A percentile compares a stretch with the other conserved stretches of the same genome.
phyloP scores from a whole-genome alignment of 2,888 invertebrate species.

The Pristionchus arcanus region DNA sequence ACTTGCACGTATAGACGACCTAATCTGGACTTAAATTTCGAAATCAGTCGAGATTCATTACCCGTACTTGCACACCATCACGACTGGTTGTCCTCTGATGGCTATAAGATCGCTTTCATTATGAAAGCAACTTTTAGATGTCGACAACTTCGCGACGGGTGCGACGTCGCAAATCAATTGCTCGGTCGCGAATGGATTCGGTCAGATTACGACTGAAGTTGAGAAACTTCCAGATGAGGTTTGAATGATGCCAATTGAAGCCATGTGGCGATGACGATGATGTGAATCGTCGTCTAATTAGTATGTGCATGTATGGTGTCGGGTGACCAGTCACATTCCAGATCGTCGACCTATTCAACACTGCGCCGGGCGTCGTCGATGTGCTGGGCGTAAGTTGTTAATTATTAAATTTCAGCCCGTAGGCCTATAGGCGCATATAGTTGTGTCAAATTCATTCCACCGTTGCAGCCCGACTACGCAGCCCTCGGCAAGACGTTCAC shows the following conservation, averaged over 20 bases:
- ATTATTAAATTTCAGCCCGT: neutral
- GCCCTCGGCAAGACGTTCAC: neutral
- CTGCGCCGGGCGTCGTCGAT: neutral
- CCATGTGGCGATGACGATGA: too few relatives aligned
- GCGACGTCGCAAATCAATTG: neutral
- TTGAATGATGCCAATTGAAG: too few relatives aligned
- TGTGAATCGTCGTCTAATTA: too few relatives aligned
- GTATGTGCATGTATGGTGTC: too few relatives aligned
- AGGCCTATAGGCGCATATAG: too few relatives aligned
- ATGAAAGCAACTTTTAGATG: too few relatives aligned
- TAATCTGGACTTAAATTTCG: neutral
- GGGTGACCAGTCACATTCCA: neutral
- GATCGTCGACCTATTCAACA: neutral
- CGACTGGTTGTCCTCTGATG: too few relatives aligned
- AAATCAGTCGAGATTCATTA: neutral
- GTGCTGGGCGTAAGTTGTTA: neutral
- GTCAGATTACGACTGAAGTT: neutral
- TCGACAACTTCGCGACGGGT: neutral
- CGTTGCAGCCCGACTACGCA: neutral
- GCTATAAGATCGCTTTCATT: too few relatives aligned
- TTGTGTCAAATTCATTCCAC: neutral
- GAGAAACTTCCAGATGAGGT: neutral
- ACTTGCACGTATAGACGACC: neutral
- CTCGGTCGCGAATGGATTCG: neutral
- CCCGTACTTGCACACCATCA: too few relatives aligned